phyloP scores from a whole-genome alignment of 2,888 invertebrate genomes.

The Himalopsyche anomala region DNA sequence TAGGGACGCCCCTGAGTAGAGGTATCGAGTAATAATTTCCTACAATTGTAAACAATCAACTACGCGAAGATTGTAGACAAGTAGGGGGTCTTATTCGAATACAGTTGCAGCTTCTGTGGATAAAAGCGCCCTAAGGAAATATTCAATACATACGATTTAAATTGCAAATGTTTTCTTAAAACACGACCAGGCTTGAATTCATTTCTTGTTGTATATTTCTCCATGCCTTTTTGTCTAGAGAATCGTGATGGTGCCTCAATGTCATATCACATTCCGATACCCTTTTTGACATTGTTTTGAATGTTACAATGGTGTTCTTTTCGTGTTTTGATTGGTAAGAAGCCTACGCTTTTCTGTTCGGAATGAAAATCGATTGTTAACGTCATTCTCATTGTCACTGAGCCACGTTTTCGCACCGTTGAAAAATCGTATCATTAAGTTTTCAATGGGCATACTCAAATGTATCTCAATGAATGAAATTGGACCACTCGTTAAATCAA shows the following conservation, averaged over 20 bases:
- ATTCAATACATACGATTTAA: conserved; percentile 62
- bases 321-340: conserved; percentile 59
- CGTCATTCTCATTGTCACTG: conserved; percentile 45
- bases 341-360: conserved; percentile 51
- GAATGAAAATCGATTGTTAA: conserved; percentile 56
- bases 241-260: conserved; percentile 49
- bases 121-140: conserved; percentile 53
- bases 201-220: conserved; percentile 51
- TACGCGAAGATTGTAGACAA: conserved; percentile 47
- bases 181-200: conserved; percentile 58
- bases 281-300: conserved; percentile 64
- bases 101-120: conserved; percentile 56
- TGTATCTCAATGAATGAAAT: neutral
- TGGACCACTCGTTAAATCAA: neutral
- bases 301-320: conserved; percentile 54
- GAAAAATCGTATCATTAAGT: conserved; percentile 43
- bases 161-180: conserved; percentile 62
- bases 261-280: conserved; percentile 56
- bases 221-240: neutral
- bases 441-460: neutral
- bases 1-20: neutral
- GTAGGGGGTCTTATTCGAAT: conserved; percentile 42
- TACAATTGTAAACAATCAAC: conserved; percentile 57
- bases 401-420: conserved; percentile 49
- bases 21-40: conserved; percentile 53